Percentiles rank a stretch among this genome's conserved stretches.
Conservation (phyloP, 2,797 vertebrate genomes). For the Betta splendens region DNA sequence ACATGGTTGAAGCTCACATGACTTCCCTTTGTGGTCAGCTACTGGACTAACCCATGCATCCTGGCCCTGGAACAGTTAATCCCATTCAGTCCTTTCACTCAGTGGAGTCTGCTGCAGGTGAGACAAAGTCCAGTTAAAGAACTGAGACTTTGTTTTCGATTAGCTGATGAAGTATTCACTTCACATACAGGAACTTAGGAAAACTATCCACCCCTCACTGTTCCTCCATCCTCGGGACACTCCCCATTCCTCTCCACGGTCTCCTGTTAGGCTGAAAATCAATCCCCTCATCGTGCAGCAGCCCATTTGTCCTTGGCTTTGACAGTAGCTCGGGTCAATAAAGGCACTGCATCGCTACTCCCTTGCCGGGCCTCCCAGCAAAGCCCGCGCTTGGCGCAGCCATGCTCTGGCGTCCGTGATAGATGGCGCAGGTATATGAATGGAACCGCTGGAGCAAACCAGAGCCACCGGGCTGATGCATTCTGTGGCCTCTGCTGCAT, state of each 20-base stretch:
- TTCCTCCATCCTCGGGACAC: constrained; percentile 48
- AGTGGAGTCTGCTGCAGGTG: constrained; percentile 1
- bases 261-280: constrained; percentile 74
- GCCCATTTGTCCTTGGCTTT: constrained; percentile 79
- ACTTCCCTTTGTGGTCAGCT: constrained; percentile 28
- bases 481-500: constrained; percentile 46
- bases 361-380: constrained; percentile 63
- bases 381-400: constrained; percentile 76
- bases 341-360: constrained; percentile 70
- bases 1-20: background rate
- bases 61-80: constrained; percentile 2
- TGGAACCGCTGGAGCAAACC: constrained; percentile 55
- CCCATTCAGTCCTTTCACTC: constrained; percentile 18
- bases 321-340: constrained; percentile 80
- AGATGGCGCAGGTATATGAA: constrained; percentile 64
- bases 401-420: constrained; percentile 71
- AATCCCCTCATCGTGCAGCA: constrained; percentile 62
- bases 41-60: constrained; percentile 14
- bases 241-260: constrained; percentile 59
- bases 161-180: constrained; percentile 40
- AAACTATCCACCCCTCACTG: constrained; percentile 35
- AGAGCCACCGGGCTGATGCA: constrained; percentile 41
- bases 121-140: background rate
- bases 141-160: background rate
- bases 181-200: constrained; percentile 20